Evolutionary conservation across 1,140 invertebrate genomes (phyloP), one percentile per base, ranked within the genome.

Genomic region (Ditylenchus dipsaci): DNA sequence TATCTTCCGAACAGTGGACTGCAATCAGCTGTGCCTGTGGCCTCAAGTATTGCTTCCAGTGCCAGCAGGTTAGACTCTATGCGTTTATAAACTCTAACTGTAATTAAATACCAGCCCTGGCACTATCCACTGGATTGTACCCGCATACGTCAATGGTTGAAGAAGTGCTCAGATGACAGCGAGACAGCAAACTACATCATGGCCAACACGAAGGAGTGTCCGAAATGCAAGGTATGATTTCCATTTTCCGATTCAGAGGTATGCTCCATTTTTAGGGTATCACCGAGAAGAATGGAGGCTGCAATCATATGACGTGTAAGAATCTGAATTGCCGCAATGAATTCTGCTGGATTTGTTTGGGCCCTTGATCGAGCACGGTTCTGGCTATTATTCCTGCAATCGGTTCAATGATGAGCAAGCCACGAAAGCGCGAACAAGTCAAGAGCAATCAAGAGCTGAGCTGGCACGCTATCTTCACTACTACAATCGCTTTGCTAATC

Each of bases 161-260:
- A 97, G 86, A 98, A 97, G 85, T 97, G 94, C 86, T 93, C 96
- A 82, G 95, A 98, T 83, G 95, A 99, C 83, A 95, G 92, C 15
- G 95, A 97, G 86, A 98, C 95, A 33, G 94, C 92, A 26, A 97
- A 97, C 83, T 99, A 95, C 95, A 96, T 98, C 79, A 92, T 92
- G 58, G 95, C 94, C 7, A 97, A 98, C 85, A 98, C 95, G 30
- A 97, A 98, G 84, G 71, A 74, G 23, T 79, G 78, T 42, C 78
- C 78, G 13, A 76, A 78, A 56, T 79, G 78, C 53, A 27, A 74
- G 42, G 78, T 69, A 9, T 68, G 9, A 23, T n/a, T 23, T 23
- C 19, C 9, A 8, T 26, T 45, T 23, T 13, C 1, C 19, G 11
- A 38, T 38, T 5, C 33, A 38, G 11, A 38, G 3, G 11, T 3